Evolutionary conservation across 2,113 vertebrate genomes (phyloP), one percentile per base, ranked within the genome.

Genomic region (Phalacrocorax carbo): DNA sequence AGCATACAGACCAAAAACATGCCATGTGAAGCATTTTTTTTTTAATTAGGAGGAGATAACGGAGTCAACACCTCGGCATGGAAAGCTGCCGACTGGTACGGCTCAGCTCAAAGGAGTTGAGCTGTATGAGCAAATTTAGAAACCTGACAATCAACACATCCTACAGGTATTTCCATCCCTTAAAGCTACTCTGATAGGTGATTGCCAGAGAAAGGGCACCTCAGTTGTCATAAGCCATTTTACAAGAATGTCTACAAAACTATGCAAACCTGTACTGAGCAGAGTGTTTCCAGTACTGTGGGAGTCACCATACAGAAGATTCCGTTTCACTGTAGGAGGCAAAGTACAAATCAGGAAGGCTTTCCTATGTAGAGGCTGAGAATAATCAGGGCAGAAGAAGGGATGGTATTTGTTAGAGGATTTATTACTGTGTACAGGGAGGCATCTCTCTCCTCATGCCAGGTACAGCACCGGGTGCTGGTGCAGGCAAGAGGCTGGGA

Each of bases 221-320:
- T 21, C 51, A 7, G 13, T 8, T 58, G 12, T 40, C 34, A 11
- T 2, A 42, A 85, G 62, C 27, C n/a, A 4, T 92, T 84, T 88
- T 36, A 90, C 79, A 54, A 72, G 60, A 86, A 64, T 20, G n/a
- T 7, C n/a, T n/a, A 57, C 19, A 82, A n/a, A 91, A 46, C 13
- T 6, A 26, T 1, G 10, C 30, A 62, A 52, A 61, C 13, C 30
- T 36, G 55, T 15, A 40, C 8, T 1, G 5, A 82, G 34, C 49
- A 72, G 22, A 89, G 58, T 3, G 0, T 27, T 89, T 46, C 73
- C 51, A n/a, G 44, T 7, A 26, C 30, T 15, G 23, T 1, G 0
- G 25, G 4, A 86, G 54, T 4, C 42, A 42, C 46, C 68, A 68
- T 7, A 69, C 7, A 70, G 51, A 80, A 71, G 22, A 54, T 42